These are phyloP conservation scores for Cephalopholis sonnerati DNA, from an alignment of 2,113 vertebrate species.

Conservation along the genomic window DNA sequence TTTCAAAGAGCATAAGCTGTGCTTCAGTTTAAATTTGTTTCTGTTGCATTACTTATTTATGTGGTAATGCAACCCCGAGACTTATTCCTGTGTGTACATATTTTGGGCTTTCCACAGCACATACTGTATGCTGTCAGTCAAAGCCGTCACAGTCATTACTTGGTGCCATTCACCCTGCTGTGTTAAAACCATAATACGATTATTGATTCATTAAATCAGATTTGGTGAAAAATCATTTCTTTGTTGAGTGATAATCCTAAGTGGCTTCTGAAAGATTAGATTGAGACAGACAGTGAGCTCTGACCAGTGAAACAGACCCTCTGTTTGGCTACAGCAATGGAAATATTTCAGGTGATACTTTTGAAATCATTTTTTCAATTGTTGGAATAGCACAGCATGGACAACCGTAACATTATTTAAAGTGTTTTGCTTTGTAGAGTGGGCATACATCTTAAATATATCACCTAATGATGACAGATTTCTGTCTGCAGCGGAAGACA, in stretches of 20 bases:
- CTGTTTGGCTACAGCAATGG: slow-evolving; percentile 16
- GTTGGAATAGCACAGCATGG: slow-evolving; percentile 1
- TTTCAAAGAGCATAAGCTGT: neutral
- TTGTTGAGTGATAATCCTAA: slow-evolving; percentile 53
- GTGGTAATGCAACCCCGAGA: neutral
- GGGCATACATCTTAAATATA: slow-evolving; percentile 11
- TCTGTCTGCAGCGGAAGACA: neutral
- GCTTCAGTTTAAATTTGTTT: neutral
- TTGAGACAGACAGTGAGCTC: slow-evolving; percentile 29
- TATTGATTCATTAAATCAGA: slow-evolving; percentile 65
- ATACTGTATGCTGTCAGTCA: slow-evolving; percentile 41
- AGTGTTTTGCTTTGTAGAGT: neutral
- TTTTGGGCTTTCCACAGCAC: neutral
- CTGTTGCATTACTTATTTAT: neutral
- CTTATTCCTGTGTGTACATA: neutral
- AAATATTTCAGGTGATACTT: slow-evolving; percentile 34
- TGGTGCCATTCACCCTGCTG: slow-evolving; percentile 51
- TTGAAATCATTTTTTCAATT: neutral
- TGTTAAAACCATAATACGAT: slow-evolving; percentile 63
- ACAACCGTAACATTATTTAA: neutral
- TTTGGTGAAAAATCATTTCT: slow-evolving; percentile 52
- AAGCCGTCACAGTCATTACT: slow-evolving; percentile 26
- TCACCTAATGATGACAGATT: neutral
- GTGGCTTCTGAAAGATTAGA: slow-evolving; percentile 49
- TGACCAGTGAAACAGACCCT: slow-evolving; percentile 13